Base-by-base conservation (phyloP, 2,797 vertebrate species). In the Ptychobarbus kaznakovi region DNA sequence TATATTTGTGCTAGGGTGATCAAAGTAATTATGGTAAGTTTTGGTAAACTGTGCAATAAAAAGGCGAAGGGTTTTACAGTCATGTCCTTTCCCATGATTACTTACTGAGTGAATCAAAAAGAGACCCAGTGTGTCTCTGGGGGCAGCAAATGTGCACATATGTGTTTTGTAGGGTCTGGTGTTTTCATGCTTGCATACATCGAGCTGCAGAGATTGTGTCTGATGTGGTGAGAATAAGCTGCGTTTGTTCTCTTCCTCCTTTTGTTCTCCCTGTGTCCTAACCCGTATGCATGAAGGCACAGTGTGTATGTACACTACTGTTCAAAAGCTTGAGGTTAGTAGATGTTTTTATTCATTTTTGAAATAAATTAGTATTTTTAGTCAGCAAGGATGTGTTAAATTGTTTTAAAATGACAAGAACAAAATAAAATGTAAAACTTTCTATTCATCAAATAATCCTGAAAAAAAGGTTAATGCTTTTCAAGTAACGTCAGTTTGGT, bases 181-280 rank as follows among this genome's bases (percentile, higher is more conserved):
- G 49, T 58, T 38, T 77, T 61, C 32, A 42, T 25, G 35, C 22
- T 77, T 58, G 74, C 53, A 42, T 58, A 53, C 75, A 40, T 77
- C 49, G 22, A 40, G 32, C 74, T 8, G 13, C 35, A 25, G 20
- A 61, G 53, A 42, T 77, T 77, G 51, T 77, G 75, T 35, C 49
- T 40, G 20, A 40, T 77, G 53, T 40, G 75, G 75, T 77, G 3
- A 70, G n/a, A 46, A 73, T 53, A 9, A 75, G 20, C 2, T 6
- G 28, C 0, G 22, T 77, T 12, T 22, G 2, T 40, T 58, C 20
- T 76, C 74, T 76, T 76, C 20, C 74, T 56, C 18, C 32, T n/a
- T 58, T 61, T 77, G 75, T 40, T 58, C 75, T 77, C 61, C 35
- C 53, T 61, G 75, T 77, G 13, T 16, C n/a, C n/a, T n/a, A n/a